Conservation (phyloP, 2,888 invertebrate species). For the Lithophane semibrunnea region DNA sequence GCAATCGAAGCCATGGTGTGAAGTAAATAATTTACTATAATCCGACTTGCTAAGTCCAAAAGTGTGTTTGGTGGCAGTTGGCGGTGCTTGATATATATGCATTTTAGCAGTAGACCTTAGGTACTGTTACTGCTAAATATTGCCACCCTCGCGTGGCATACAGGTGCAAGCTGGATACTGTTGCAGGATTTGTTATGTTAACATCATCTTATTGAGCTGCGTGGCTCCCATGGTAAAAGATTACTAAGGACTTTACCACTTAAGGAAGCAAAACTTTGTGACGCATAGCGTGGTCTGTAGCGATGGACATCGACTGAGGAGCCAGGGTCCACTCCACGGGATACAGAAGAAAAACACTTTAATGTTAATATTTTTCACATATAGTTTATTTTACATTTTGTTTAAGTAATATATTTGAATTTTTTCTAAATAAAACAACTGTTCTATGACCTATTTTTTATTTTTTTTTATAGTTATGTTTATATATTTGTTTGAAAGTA, state of each 20-base stretch:
- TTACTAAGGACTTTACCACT: not conserved
- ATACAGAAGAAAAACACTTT: slow-evolving; percentile 49
- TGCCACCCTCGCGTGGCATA: not conserved
- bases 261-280: not conserved
- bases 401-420: slow-evolving; percentile 28
- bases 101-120: too few relatives aligned
- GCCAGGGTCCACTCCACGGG: slow-evolving; percentile 9
- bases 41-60: not conserved
- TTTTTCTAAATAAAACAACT: slow-evolving; percentile 82
- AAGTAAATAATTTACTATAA: not conserved
- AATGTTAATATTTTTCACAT: slow-evolving; percentile 49
- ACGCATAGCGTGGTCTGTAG: not conserved
- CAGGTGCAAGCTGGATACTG: not conserved
- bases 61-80: not conserved
- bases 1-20: not conserved
- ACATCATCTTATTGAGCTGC: not conserved
- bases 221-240: not conserved
- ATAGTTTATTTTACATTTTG: slow-evolving; percentile 58
- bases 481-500: slow-evolving; percentile 67
- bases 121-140: not conserved
- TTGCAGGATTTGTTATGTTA: not conserved
- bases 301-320: not conserved
- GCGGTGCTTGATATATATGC: not conserved
- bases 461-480: slow-evolving; percentile 77
- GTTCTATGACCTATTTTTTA: slow-evolving; percentile 81